These are phyloP conservation scores for Buathra laborator DNA, from an alignment of 2,888 invertebrate species.

Conservation along the genomic window DNA sequence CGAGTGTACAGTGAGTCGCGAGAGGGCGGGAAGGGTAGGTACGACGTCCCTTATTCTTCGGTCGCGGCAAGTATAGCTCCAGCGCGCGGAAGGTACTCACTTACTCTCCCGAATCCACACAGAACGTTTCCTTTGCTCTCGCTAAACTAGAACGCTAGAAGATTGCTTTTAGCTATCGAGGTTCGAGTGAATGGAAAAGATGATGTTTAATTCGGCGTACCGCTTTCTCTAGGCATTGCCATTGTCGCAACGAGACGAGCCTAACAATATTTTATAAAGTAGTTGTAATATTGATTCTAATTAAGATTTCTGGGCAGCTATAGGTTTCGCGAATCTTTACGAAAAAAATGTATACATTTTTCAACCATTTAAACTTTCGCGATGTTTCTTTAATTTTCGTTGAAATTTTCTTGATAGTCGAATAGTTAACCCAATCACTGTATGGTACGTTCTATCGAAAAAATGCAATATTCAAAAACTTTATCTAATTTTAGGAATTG, in stretches of 20 bases:
- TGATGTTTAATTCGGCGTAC: slow-evolving; percentile 66
- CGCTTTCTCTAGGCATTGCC: slow-evolving; percentile 13
- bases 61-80: slow-evolving; percentile 9
- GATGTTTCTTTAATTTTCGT: neutral
- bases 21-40: slow-evolving; percentile 5
- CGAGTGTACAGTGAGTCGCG: slow-evolving; percentile 29
- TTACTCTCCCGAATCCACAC: slow-evolving; percentile 43
- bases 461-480: neutral
- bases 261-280: neutral
- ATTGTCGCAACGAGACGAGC: slow-evolving; percentile 15
- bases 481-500: neutral
- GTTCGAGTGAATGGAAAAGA: slow-evolving; percentile 59
- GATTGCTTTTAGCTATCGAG: slow-evolving; percentile 26
- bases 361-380: too few relatives aligned
- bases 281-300: neutral
- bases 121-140: slow-evolving; percentile 33
- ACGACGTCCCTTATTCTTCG: slow-evolving; percentile 44
- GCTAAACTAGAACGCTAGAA: slow-evolving; percentile 35
- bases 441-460: neutral
- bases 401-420: neutral
- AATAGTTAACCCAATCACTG: neutral
- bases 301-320: neutral
- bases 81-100: slow-evolving; percentile 34
- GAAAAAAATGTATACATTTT: neutral
- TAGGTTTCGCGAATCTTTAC: neutral